Base-by-base conservation (phyloP, 1,140 invertebrate species). In the Lepidostoma basale region DNA sequence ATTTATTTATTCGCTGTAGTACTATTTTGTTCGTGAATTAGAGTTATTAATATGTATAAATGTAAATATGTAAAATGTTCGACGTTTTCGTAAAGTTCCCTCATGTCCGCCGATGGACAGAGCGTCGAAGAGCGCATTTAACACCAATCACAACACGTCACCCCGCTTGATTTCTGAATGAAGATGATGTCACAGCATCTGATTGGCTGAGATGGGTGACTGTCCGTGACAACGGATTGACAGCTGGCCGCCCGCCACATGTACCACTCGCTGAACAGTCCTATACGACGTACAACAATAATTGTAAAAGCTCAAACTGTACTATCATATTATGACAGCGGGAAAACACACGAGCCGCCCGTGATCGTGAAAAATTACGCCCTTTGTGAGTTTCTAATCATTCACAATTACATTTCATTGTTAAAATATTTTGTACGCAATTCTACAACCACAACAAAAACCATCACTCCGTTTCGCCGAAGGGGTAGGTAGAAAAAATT, bases 161-260 rank as follows among this genome's bases (percentile, higher is more conserved):
- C 42, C 28, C 42, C 47, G 36, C 45, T 42, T 25, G 49, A n/a
- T 67, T 58, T 42, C 14, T 67, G 52, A 67, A 67, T 67, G 64
- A 56, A 39, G 58, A 58, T 67, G 64, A 67, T 67, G 64, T 67
- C 64, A 67, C 58, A 58, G 64, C 54, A 14, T 18, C 54, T 42
- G 52, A 58, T 67, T 58, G 47, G 23, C 49, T 25, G 36, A 54
- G 22, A 9, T 26, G 23, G 64, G 36, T 52, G 54, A 39, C 49
- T 52, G 33, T 23, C 25, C 28, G n/a, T 47, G 62, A 64, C 33
- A 26, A 26, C 62, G 25, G 16, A 64, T 64, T 45, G 54, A 67
- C 64, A 25, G 63, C 33, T 47, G 65, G 30, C 39, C 54, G 20
- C 60, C 67, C 60, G 49, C 60, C 58, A 18, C 42, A 42, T 3